phyloP scores from a whole-genome alignment of 2,113 vertebrate genomes.

The Prionailurus bengalensis region DNA sequence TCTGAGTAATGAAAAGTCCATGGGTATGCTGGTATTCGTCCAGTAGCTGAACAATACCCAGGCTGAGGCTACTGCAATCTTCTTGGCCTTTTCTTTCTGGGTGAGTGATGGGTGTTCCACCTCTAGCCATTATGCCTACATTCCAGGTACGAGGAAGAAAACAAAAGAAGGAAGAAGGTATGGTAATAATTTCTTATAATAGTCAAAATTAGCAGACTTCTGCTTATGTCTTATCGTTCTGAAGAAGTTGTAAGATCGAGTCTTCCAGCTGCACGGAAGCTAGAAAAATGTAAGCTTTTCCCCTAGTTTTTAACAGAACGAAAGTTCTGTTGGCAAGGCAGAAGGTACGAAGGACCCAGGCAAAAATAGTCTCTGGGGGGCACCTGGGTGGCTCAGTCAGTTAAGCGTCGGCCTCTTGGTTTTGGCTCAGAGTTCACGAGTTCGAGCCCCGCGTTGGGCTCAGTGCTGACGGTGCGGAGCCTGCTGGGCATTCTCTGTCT shows the following conservation, averaged over 20 bases:
- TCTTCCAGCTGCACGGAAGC: neutral
- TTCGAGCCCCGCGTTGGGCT: too few relatives aligned
- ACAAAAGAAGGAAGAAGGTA: neutral
- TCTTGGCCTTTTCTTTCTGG: neutral
- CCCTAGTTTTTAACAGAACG: neutral
- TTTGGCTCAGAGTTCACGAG: too few relatives aligned
- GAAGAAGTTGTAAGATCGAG: neutral
- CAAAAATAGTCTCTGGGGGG: neutral
- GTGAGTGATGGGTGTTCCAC: neutral
- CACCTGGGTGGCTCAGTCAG: too few relatives aligned
- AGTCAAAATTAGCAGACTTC: neutral
- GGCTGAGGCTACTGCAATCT: neutral
- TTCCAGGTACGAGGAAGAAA: neutral
- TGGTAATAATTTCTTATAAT: neutral
- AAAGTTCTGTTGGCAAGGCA: neutral
- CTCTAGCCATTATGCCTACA: neutral
- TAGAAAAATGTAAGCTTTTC: neutral
- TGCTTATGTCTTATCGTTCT: neutral
- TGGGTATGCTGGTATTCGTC: neutral
- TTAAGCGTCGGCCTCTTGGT: too few relatives aligned
- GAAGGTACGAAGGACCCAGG: neutral
- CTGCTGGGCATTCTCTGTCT: too few relatives aligned
- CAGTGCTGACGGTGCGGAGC: too few relatives aligned
- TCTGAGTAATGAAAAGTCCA: neutral
- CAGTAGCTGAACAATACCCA: neutral